Evolutionary conservation across 2,797 vertebrate species (phyloP), one percentile per base, ranked within the genome.

Genomic region (Acanthis flammea): DNA sequence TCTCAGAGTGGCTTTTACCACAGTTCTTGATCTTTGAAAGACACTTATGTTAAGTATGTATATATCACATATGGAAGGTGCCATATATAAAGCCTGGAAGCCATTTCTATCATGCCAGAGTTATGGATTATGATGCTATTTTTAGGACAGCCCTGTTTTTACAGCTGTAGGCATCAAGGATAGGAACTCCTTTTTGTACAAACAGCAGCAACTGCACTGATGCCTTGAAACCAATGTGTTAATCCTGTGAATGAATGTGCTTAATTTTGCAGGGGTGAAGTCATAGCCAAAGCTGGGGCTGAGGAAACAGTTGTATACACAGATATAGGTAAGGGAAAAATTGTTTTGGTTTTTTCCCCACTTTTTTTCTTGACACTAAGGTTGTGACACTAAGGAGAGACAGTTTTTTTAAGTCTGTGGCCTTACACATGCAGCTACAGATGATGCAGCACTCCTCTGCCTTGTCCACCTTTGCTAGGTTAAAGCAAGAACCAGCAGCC

Each of bases 241-340:
- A 92, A 75, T 47, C n/a, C 45, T 91, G 75, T 35, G 54, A 95
- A 87, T 92, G 75, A 86, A 35, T 93, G 42, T 80, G 70, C 51
- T 91, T 97, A 10, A 51, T 96, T 94, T 97, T 97, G n/a, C 97
- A 99, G 99, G 99, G 99, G 99, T 44, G 99, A 99, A 55, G 98
- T 99, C 33, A 91, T 99, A 75, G 98, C 98, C 50, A 99, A 98
- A 97, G 99, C 99, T 8, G 98, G 98, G 51, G 33, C 98, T 23
- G 98, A 99, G 44, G 99, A 99, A 96, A 96, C 97, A 0, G 55
- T 99, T 37, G 88, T 99, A 61, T 99, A 98, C 66, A 98, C 99
- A 27, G 99, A 99, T 55, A 98, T 99, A 37, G 99, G 99, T 99
- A 98, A 98, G 98, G 53, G 10, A 11, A 6, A 45, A 44, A 7